phyloP scores from a whole-genome alignment of 1,140 invertebrate genomes.

The Galleria mellonella region DNA sequence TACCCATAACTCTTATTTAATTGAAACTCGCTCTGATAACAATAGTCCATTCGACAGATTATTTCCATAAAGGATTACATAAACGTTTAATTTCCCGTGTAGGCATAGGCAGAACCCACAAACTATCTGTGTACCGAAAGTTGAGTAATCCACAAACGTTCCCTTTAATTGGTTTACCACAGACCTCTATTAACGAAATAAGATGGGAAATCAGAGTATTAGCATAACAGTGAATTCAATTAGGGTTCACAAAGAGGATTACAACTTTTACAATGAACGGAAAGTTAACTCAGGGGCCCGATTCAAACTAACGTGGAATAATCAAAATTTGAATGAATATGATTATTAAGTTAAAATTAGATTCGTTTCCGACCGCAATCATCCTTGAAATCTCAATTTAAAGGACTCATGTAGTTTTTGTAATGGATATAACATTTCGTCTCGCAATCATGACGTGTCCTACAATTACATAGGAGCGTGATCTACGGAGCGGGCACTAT shows the following conservation, averaged over 20 bases:
- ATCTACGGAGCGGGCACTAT: too few species aligned
- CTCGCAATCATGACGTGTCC: too few species aligned
- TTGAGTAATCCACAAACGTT: slow-evolving; percentile 65
- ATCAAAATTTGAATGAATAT: slow-evolving; percentile 64
- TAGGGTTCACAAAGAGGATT: slow-evolving; percentile 71
- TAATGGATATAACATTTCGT: slow-evolving; percentile 4
- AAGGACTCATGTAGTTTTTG: slow-evolving; percentile 5
- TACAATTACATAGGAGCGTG: too few species aligned
- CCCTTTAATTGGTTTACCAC: slow-evolving; percentile 71
- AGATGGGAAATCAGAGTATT: slow-evolving; percentile 74
- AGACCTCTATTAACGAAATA: slow-evolving; percentile 73
- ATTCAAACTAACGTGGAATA: slow-evolving; percentile 64
- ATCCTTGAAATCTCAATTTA: slow-evolving; percentile 3
- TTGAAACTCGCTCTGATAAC: slow-evolving; percentile 13
- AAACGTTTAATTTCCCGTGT: slow-evolving; percentile 44
- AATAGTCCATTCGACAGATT: slow-evolving; percentile 9
- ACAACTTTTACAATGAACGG: slow-evolving; percentile 71
- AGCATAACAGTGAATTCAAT: slow-evolving; percentile 73
- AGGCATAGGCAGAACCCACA: slow-evolving; percentile 31
- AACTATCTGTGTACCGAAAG: slow-evolving; percentile 56
- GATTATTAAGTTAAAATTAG: slow-evolving; percentile 54
- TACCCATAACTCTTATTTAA: slow-evolving; percentile 9
- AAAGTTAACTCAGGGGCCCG: slow-evolving; percentile 62
- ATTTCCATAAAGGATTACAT: slow-evolving; percentile 35
- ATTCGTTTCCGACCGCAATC: slow-evolving; percentile 22